Conservation (phyloP, 2,113 vertebrate genomes). For the Suricata suricatta region DNA sequence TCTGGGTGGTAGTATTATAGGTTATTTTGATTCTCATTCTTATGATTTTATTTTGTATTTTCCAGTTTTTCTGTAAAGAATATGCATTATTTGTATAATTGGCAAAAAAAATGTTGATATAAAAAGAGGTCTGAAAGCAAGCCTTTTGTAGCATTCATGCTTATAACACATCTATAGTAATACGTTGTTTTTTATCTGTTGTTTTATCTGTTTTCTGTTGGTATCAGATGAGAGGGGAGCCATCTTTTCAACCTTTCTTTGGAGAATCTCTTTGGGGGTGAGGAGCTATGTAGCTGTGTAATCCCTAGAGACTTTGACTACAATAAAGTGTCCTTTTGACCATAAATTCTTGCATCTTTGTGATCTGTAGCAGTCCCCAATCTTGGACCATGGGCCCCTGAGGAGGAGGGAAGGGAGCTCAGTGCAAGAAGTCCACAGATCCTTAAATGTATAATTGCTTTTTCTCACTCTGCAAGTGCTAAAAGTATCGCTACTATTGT, state of each 20-base stretch:
- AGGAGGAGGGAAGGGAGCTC: not conserved
- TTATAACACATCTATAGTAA: not conserved
- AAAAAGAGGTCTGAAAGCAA: slow-evolving; percentile 28
- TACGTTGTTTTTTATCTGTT: slow-evolving; percentile 31
- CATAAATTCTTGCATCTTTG: not conserved
- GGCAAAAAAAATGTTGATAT: slow-evolving; percentile 50
- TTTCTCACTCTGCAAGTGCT: slow-evolving; percentile 58
- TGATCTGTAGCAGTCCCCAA: not conserved
- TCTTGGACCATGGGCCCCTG: not conserved
- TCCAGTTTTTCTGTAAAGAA: slow-evolving; percentile 46
- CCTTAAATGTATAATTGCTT: slow-evolving; percentile 45
- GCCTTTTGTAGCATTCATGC: not conserved
- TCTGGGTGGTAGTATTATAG: not conserved
- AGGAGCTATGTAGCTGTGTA: not conserved
- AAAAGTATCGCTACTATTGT: slow-evolving; percentile 64
- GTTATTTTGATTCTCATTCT: slow-evolving; percentile 23
- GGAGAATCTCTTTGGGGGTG: not conserved
- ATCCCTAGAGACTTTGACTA: slow-evolving; percentile 10
- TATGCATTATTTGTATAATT: slow-evolving; percentile 2
- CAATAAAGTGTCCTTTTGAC: not conserved
- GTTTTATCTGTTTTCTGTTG: slow-evolving; percentile 34
- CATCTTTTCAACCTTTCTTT: slow-evolving; percentile 24
- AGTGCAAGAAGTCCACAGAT: slow-evolving; percentile 44
- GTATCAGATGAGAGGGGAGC: not conserved
- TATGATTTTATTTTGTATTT: slow-evolving; percentile 13